phyloP scores from a whole-genome alignment of 2,888 invertebrate genomes.

The Spialia ferax region DNA sequence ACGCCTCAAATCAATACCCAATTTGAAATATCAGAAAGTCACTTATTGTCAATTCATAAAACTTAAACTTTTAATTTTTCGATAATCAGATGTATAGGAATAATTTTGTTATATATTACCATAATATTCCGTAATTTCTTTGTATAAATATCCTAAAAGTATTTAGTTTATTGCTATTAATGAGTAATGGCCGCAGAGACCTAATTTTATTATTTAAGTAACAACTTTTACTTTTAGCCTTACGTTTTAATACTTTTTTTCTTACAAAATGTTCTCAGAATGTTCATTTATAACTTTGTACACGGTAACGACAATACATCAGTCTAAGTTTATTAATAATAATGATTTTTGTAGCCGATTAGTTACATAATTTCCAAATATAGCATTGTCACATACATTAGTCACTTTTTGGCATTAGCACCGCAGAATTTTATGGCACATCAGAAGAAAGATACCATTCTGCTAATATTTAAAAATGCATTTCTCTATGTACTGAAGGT shows the following conservation, averaged over 20 bases:
- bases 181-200: constrained; percentile 3
- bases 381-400: neutral
- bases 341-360: constrained; percentile 5
- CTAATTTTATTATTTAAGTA: constrained; percentile 1
- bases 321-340: constrained; percentile 4
- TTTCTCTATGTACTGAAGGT: constrained; percentile 11
- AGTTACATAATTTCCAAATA: neutral
- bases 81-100: neutral
- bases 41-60: constrained; percentile 30
- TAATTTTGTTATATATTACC: neutral
- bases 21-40: neutral
- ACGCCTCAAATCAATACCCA: constrained; percentile 1
- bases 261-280: neutral
- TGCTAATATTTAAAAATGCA: constrained; percentile 20
- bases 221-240: neutral
- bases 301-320: constrained; percentile 6
- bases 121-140: constrained; percentile 5
- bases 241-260: constrained; percentile 1
- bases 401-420: constrained; percentile 19
- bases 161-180: constrained; percentile 11
- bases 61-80: constrained; percentile 2
- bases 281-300: constrained; percentile 2
- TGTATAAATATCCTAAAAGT: constrained; percentile 14
- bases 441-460: constrained; percentile 24
- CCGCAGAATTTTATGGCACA: constrained; percentile 33